Percentiles rank a stretch among this genome's conserved stretches.
phyloP scores from a whole-genome alignment of 2,113 vertebrate species.

The Esox niger region DNA sequence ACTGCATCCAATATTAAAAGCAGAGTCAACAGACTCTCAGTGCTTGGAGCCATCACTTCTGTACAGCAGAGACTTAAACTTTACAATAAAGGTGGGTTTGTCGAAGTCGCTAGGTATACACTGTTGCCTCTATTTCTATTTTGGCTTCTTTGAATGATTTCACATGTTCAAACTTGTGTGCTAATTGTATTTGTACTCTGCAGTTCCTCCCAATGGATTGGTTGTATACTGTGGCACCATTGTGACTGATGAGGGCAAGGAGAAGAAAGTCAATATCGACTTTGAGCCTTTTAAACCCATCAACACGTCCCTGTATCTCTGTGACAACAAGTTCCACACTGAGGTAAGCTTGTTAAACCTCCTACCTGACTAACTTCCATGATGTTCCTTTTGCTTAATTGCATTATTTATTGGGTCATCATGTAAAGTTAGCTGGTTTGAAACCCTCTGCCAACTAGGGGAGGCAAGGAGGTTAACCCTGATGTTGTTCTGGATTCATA shows the following conservation, averaged over 20 bases:
- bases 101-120: not conserved
- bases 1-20: constrained; percentile 99
- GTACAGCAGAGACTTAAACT: constrained; percentile 99
- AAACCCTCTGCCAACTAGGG: no score
- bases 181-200: constrained; percentile 45
- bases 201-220: constrained; percentile 98
- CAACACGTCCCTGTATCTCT: constrained; percentile 98
- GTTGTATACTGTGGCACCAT: constrained; percentile 99
- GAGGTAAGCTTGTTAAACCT: constrained; percentile 74
- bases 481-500: no score
- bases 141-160: not conserved
- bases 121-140: not conserved
- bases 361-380: no score
- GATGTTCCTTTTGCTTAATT: not conserved
- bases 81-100: constrained; percentile 91
- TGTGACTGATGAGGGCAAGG: constrained; percentile 99
- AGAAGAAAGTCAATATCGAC: constrained; percentile 99
- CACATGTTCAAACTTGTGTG: no score
- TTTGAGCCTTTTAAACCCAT: constrained; percentile 99
- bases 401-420: no score
- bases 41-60: constrained; percentile 98
- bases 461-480: no score
- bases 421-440: no score
- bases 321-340: constrained; percentile 99
- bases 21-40: constrained; percentile 97